These are phyloP conservation scores for Hirtodrosophila alboralis DNA, from an alignment of 2,888 invertebrate species.

Conservation along the genomic window DNA sequence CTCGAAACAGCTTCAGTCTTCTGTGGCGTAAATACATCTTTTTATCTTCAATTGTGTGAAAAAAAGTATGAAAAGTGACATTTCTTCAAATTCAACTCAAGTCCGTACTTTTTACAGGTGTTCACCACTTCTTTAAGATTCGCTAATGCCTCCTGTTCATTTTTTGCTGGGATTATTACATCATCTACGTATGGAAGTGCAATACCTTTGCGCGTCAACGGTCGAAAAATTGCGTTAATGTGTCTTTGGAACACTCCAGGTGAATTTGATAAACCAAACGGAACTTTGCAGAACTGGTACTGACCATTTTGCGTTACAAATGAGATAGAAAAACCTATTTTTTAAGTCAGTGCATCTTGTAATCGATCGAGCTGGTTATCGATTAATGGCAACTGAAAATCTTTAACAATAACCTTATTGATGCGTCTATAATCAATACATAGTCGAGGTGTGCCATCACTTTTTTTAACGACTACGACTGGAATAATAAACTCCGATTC, in stretches of 20 bases:
- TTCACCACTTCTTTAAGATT: background rate
- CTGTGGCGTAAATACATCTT: background rate
- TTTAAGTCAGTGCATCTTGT: constrained; percentile 43
- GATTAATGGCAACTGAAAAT: constrained; percentile 29
- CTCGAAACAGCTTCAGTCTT: constrained; percentile 5
- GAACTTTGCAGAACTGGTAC: background rate
- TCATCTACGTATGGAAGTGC: constrained; percentile 22
- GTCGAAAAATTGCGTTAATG: constrained; percentile 35
- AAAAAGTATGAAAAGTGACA: background rate
- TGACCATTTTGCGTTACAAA: constrained; percentile 74
- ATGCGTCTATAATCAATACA: constrained; percentile 11
- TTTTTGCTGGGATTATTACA: constrained; percentile 1
- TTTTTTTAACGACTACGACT: constrained; percentile 6
- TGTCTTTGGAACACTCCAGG: constrained; percentile 64
- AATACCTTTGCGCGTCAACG: constrained; percentile 24
- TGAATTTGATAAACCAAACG: constrained; percentile 76
- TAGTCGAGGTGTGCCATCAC: constrained; percentile 7
- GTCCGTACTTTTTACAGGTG: background rate
- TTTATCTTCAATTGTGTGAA: too few species aligned
- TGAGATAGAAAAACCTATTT: constrained; percentile 57
- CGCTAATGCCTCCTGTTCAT: background rate
- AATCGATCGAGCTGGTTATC: constrained; percentile 40
- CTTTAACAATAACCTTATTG: constrained; percentile 5
- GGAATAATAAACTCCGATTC: constrained; percentile 13
- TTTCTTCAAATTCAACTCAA: constrained; percentile 7